These are phyloP conservation scores for Lithophane leautieri DNA, from an alignment of 2,888 invertebrate genomes.

Conservation along the genomic window DNA sequence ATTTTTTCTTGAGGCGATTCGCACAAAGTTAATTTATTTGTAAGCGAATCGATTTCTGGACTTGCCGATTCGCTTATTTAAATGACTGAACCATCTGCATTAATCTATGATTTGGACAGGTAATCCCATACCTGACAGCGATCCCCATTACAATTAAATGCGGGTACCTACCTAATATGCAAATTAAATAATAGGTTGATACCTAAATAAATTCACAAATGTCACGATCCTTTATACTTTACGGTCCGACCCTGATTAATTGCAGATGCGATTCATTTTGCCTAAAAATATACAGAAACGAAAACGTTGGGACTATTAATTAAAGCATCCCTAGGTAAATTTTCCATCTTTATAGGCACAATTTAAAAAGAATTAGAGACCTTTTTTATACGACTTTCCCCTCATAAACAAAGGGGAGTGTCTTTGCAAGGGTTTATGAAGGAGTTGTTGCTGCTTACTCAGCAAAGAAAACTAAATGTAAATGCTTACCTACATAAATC, in stretches of 20 bases:
- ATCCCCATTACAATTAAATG: background rate
- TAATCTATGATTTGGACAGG: too few relatives aligned
- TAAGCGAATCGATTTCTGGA: too few relatives aligned
- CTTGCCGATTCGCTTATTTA: too few relatives aligned
- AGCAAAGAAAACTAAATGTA: constrained; percentile 26
- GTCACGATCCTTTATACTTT: background rate
- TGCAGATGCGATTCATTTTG: background rate
- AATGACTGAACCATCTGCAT: too few relatives aligned
- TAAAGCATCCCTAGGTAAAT: constrained; percentile 10
- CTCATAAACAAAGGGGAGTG: constrained; percentile 34
- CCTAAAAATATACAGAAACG: constrained; percentile 2
- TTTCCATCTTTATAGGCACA: constrained; percentile 1
- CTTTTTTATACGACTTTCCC: constrained; percentile 24
- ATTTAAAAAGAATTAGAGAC: constrained; percentile 25
- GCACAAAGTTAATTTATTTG: too few relatives aligned
- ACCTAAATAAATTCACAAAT: background rate
- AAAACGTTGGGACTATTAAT: constrained; percentile 12
- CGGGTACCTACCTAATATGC: background rate
- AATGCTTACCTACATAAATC: constrained; percentile 21
- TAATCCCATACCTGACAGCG: background rate
- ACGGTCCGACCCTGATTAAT: background rate
- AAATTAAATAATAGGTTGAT: background rate
- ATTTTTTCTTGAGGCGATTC: too few relatives aligned
- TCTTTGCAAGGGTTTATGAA: constrained; percentile 37
- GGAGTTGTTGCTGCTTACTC: constrained; percentile 12